Percentiles rank a stretch among this genome's conserved stretches.
Evolutionary conservation across 2,888 invertebrate species (phyloP).

Genomic region (Melanchra persicariae): DNA sequence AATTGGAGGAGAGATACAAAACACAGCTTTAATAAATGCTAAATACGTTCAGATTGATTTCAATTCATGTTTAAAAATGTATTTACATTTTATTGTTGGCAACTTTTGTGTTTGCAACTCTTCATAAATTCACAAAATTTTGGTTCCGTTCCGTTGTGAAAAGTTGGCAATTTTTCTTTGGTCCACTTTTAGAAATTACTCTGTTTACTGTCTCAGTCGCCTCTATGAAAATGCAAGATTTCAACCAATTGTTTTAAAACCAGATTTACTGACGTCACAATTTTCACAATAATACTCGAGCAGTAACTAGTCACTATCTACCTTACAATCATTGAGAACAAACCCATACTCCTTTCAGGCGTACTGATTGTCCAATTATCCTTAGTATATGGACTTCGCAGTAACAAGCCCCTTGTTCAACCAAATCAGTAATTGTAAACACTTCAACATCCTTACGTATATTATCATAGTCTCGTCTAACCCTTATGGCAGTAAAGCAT

Average conservation of each 20-base stretch:
- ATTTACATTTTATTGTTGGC: too few relatives aligned
- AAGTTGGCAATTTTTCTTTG: too few relatives aligned
- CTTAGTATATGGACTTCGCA: conserved; percentile 51
- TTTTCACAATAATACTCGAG: conserved; percentile 20
- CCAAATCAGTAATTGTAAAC: conserved; percentile 61
- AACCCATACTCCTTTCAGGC: conserved; percentile 48
- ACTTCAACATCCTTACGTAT: conserved; percentile 49
- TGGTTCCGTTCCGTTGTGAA: too few relatives aligned
- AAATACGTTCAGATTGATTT: conserved; percentile 2
- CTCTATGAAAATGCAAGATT: not conserved
- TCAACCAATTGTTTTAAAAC: not conserved
- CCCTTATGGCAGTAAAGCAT: conserved; percentile 54
- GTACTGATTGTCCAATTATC: conserved; percentile 61
- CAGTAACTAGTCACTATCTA: conserved; percentile 50
- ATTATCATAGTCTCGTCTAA: conserved; percentile 46
- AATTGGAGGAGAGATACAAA: conserved; percentile 6
- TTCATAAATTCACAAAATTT: too few relatives aligned
- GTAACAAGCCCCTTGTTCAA: conserved; percentile 57
- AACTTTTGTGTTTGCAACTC: too few relatives aligned
- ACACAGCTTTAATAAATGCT: not conserved
- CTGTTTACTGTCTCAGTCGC: not conserved
- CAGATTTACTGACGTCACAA: conserved; percentile 16
- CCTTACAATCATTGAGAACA: conserved; percentile 44
- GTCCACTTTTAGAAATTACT: not conserved
- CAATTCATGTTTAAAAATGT: not conserved